Conservation (phyloP, 30 jellyfish, hydroid and myxozoan species). For the Pseudorhiza aurosa region DNA sequence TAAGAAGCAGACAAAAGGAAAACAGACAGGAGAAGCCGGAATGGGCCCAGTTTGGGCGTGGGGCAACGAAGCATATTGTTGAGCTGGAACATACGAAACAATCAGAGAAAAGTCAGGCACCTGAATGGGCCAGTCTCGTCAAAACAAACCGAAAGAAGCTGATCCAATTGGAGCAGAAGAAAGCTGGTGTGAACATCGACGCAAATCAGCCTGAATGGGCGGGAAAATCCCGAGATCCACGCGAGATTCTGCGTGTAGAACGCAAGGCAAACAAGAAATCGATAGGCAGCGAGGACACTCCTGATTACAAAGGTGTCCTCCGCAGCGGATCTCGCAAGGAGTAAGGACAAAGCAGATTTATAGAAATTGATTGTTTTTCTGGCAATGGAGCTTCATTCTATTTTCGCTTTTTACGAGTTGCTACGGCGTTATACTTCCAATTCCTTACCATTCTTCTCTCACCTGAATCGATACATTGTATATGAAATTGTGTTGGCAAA, state of each 20-base stretch:
- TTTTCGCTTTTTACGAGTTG: conserved; percentile 2
- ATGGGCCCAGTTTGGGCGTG: conserved; percentile 68
- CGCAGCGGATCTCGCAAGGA: conserved; percentile 48
- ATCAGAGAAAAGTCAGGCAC: conserved; percentile 30
- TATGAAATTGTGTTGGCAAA: no score
- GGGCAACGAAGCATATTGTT: conserved; percentile 33
- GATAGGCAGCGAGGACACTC: conserved; percentile 22
- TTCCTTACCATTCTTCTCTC: no score
- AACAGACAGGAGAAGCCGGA: conserved; percentile 55
- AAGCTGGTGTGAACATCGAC: conserved; percentile 13
- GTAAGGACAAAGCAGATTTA: conserved; percentile 26
- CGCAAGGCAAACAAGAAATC: conserved; percentile 14
- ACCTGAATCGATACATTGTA: no score
- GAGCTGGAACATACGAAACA: conserved; percentile 31
- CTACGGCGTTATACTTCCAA: no score
- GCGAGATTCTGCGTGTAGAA: conserved; percentile 61
- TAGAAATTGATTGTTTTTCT: background rate
- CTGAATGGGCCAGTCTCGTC: conserved; percentile 64
- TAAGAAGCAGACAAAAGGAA: conserved; percentile 23
- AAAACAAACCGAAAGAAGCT: conserved; percentile 43
- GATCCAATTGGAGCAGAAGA: conserved; percentile 50
- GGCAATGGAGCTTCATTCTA: background rate
- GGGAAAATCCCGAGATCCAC: conserved; percentile 48
- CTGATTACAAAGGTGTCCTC: conserved; percentile 50
- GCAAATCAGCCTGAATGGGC: conserved; percentile 67